Base-by-base conservation (phyloP, 2,797 vertebrate species). In the Phrynocephalus forsythii region DNA sequence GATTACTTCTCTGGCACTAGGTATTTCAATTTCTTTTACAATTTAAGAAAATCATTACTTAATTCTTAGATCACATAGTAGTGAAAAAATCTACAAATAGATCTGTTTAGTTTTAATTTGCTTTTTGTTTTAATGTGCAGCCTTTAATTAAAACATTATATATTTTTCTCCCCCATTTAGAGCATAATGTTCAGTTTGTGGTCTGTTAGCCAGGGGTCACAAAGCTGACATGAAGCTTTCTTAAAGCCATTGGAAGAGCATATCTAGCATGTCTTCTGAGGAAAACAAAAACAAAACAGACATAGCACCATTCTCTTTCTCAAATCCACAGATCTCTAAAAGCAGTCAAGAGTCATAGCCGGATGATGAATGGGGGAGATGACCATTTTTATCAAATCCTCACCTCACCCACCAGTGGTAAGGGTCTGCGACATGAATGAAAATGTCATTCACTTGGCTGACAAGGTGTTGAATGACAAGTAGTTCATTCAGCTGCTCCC, bases 11-110 rank as follows among this genome's bases (percentile, higher is more conserved):
- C 76, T 56, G 67, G 79, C 18, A 56, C 26, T 52, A 52, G 13
- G 50, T n/a, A 56, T 69, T 86, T 30, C 28, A 56, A 78, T 38
- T 63, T 76, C 52, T 63, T 76, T 66, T 56, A 76, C 71, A 84
- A 44, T 22, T 44, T 76, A 3, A 66, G 69, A 76, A 84, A 38
- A 75, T n/a, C 33, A n/a, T 26, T 71, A 28, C 44, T 82, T 56
- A 84, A 38, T 30, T 5, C 7, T 50, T 16, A 83, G 44, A 30
- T 28, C 24, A 38, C 22, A 60, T 28, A 84, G 11, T 63, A 30
- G 22, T 11, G 18, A 38, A 75, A 15, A 24, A 44, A 38, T 4
- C 16, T 11, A 13, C 60, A 52, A 83, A 50, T 38, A 18, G 20
- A 48, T 60, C 11, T 75, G 71, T 28, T 30, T 48, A 28, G 15